Conservation (phyloP, 2,888 invertebrate species). For the Torymus auratus region DNA sequence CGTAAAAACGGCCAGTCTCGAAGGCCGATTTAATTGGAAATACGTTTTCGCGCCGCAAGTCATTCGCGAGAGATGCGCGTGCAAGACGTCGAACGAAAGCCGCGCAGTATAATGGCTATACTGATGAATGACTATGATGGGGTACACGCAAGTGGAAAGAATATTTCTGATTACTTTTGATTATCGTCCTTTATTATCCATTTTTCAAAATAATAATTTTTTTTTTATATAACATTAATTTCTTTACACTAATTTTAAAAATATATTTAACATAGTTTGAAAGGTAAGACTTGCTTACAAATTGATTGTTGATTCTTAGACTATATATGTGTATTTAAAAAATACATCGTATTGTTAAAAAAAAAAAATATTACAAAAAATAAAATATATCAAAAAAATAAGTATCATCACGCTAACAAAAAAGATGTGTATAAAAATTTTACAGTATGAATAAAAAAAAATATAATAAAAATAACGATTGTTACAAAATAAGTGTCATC, state of each 20-base stretch:
- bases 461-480: conserved; percentile 14
- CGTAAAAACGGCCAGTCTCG: too few species aligned
- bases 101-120: background rate
- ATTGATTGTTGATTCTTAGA: too few species aligned
- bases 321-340: too few species aligned
- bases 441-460: background rate
- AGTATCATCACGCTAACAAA: conserved; percentile 45
- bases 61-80: conserved; percentile 12
- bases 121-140: background rate
- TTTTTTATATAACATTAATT: too few species aligned
- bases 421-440: conserved; percentile 9
- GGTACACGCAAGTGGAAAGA: conserved; percentile 22
- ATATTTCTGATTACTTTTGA: too few species aligned
- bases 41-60: conserved; percentile 18
- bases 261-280: too few species aligned
- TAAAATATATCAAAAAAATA: conserved; percentile 51
- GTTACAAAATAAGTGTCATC: background rate
- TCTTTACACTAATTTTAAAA: too few species aligned
- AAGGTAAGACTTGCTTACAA: too few species aligned
- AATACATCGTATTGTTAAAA: too few species aligned
- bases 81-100: background rate
- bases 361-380: conserved; percentile 34
- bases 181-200: conserved; percentile 21
- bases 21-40: conserved; percentile 12
- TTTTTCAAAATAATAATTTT: background rate